A percentile compares a stretch with the other conserved stretches of the same genome.
phyloP scores from a whole-genome alignment of 2,888 invertebrate genomes.

The Noctua janthina region DNA sequence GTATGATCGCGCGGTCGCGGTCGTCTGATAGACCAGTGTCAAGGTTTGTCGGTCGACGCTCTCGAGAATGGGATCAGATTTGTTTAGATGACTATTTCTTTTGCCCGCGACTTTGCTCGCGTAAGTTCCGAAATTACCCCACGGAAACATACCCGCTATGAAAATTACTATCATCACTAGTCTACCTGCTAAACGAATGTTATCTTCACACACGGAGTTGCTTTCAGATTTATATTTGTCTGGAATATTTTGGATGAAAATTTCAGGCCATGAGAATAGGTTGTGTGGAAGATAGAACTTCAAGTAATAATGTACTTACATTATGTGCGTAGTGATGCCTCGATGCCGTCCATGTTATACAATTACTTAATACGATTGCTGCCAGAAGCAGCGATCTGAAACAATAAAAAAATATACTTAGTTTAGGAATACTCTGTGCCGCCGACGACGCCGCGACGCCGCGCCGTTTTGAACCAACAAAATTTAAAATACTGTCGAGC shows the following conservation, averaged over 20 bases:
- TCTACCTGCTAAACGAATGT: background rate
- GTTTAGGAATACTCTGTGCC: background rate
- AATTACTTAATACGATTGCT: slow-evolving; percentile 86
- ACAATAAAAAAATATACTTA: slow-evolving; percentile 61
- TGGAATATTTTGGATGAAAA: background rate
- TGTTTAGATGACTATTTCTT: slow-evolving; percentile 18
- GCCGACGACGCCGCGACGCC: background rate
- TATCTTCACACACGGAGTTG: background rate
- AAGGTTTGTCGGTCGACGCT: slow-evolving; percentile 60
- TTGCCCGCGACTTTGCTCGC: background rate
- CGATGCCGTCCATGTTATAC: slow-evolving; percentile 86
- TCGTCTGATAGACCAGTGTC: slow-evolving; percentile 48
- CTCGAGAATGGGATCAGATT: slow-evolving; percentile 33
- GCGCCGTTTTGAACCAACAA: background rate
- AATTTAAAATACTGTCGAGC: background rate
- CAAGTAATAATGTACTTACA: slow-evolving; percentile 77
- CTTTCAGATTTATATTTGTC: background rate
- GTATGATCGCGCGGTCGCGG: slow-evolving; percentile 27
- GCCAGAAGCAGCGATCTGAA: slow-evolving; percentile 88
- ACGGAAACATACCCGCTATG: background rate
- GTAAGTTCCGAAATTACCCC: background rate
- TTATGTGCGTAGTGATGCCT: slow-evolving; percentile 86
- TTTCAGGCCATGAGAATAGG: background rate
- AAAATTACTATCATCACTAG: too few species aligned
- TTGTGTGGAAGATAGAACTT: background rate